These are phyloP conservation scores for Mamestra brassicae DNA, from an alignment of 2,888 invertebrate species.

Conservation along the genomic window DNA sequence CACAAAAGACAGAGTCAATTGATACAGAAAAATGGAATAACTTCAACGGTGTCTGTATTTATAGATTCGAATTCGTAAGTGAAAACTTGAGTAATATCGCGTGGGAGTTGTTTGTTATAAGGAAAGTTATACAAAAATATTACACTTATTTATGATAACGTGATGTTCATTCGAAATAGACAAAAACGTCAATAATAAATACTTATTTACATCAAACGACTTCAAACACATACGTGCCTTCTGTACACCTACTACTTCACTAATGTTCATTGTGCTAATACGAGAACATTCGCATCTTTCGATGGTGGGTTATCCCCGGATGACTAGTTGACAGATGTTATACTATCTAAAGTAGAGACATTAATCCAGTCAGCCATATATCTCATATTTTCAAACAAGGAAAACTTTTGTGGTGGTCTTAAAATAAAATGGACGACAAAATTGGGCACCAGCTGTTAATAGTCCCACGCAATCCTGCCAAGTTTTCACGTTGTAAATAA, in stretches of 20 bases:
- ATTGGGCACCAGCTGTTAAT: conserved; percentile 39
- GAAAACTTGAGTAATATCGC: background rate
- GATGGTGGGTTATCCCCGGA: no score
- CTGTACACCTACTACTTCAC: no score
- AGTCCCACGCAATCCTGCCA: conserved; percentile 50
- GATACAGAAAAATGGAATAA: no score
- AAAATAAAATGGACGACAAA: conserved; percentile 35
- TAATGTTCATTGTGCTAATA: no score
- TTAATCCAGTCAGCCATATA: background rate
- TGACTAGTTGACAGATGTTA: no score
- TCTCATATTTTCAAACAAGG: conserved; percentile 2
- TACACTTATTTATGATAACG: background rate
- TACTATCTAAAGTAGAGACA: background rate
- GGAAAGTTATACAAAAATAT: background rate
- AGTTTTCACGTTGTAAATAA: conserved; percentile 41
- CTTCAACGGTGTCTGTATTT: no score
- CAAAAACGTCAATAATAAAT: no score
- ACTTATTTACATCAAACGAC: no score
- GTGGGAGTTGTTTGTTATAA: background rate
- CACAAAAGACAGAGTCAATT: background rate
- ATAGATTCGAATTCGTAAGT: background rate
- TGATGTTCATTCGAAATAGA: conserved; percentile 14
- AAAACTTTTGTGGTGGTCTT: conserved; percentile 20
- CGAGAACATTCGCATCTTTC: no score
- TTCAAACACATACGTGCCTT: no score